Percentiles rank a stretch among this genome's conserved stretches.
phyloP scores from a whole-genome alignment of 2,888 invertebrate species.

The Lordiphosa fenestrarum region DNA sequence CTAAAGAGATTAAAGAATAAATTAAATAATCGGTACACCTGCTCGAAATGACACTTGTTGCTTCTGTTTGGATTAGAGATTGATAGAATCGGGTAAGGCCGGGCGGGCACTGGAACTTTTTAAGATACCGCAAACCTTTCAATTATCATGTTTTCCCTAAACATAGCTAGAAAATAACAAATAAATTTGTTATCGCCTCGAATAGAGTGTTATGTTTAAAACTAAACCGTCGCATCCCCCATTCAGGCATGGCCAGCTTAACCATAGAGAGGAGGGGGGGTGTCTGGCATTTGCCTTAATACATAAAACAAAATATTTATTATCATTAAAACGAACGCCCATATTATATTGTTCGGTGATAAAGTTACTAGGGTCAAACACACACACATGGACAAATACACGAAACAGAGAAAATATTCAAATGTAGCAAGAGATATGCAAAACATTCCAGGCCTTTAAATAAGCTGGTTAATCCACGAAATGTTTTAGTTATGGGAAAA shows the following conservation, averaged over 20 bases:
- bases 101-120: background rate
- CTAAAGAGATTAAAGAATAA: background rate
- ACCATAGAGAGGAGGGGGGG: too few relatives aligned
- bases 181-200: slow-evolving; percentile 10
- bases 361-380: too few relatives aligned
- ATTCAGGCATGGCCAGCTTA: too few relatives aligned
- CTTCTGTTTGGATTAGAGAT: slow-evolving; percentile 6
- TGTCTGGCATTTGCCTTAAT: too few relatives aligned
- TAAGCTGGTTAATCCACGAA: too few relatives aligned
- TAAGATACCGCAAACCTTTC: background rate
- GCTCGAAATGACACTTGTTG: slow-evolving; percentile 28
- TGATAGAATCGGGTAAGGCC: slow-evolving; percentile 2
- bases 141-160: slow-evolving; percentile 22
- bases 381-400: too few relatives aligned
- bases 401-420: too few relatives aligned
- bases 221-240: too few relatives aligned
- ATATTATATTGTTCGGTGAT: slow-evolving; percentile 8
- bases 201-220: background rate
- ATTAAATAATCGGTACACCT: background rate
- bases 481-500: too few relatives aligned
- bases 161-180: slow-evolving; percentile 16
- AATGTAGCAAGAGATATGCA: too few relatives aligned
- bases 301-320: background rate
- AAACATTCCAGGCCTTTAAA: too few relatives aligned
- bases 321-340: slow-evolving; percentile 17